These are phyloP conservation scores for Panopea generosa DNA, from an alignment of 2,888 invertebrate species.

Conservation along the genomic window DNA sequence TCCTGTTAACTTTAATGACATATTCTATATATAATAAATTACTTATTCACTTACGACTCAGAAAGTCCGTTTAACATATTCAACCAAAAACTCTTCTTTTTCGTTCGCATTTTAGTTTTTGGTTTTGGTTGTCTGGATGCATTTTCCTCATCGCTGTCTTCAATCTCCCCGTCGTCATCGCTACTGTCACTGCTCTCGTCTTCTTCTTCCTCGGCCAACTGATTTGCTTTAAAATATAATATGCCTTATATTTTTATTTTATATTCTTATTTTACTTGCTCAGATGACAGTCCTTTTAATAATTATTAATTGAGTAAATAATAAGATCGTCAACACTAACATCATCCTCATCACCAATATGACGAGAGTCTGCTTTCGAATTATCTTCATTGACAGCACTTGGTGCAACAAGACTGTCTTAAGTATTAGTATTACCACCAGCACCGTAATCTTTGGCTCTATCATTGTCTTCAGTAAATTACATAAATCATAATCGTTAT, in stretches of 20 bases:
- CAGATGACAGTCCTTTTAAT: not conserved
- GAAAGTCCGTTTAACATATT: too few species aligned
- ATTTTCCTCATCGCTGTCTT: constrained; percentile 39
- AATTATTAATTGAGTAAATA: not conserved
- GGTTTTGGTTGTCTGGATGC: too few species aligned
- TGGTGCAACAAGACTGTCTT: not conserved
- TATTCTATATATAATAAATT: too few species aligned
- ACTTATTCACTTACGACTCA: too few species aligned
- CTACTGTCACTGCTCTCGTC: constrained; percentile 74
- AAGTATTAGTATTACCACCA: not conserved
- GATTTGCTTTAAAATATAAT: constrained; percentile 57
- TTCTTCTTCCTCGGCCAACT: constrained; percentile 70
- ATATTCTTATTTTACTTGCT: not conserved
- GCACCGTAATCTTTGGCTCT: not conserved
- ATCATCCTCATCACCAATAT: not conserved
- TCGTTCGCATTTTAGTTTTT: too few species aligned
- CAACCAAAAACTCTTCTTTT: too few species aligned
- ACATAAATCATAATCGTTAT: not conserved
- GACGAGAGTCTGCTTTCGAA: not conserved
- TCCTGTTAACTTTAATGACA: too few species aligned
- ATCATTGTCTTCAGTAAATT: not conserved
- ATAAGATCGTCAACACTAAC: not conserved
- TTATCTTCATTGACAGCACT: not conserved
- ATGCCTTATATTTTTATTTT: too few species aligned
- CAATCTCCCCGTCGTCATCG: constrained; percentile 72